These are phyloP conservation scores for Corydoras sp. DNA, from an alignment of 2,113 vertebrate species.

Conservation along the genomic window DNA sequence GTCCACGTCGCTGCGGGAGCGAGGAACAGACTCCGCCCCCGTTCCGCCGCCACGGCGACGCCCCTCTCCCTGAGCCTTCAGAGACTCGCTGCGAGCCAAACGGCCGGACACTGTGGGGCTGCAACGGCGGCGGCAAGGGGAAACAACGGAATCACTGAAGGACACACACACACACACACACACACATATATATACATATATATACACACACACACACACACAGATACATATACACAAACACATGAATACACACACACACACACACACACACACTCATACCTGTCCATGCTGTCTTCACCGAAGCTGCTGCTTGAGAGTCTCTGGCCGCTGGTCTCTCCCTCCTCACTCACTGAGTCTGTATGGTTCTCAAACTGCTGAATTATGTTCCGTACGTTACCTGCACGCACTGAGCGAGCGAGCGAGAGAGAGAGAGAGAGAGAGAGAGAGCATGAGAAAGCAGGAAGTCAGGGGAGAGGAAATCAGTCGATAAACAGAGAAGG, in stretches of 20 bases:
- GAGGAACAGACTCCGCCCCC: slow-evolving; percentile 74
- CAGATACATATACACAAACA: no score
- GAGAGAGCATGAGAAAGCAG: neutral
- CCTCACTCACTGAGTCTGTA: slow-evolving; percentile 53
- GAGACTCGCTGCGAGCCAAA: slow-evolving; percentile 84
- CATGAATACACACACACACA: no score
- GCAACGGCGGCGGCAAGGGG: neutral
- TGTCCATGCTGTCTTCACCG: slow-evolving; percentile 77
- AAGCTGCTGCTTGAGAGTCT: slow-evolving; percentile 81
- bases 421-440: neutral
- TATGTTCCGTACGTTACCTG: slow-evolving; percentile 85
- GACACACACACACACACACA: no score
- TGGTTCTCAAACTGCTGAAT: slow-evolving; percentile 94
- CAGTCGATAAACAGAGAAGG: neutral
- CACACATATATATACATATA: no score
- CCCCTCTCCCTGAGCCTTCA: slow-evolving; percentile 87
- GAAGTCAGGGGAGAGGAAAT: neutral
- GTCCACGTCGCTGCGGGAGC: slow-evolving; percentile 87
- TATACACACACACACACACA: no score
- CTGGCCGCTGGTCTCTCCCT: slow-evolving; percentile 63
- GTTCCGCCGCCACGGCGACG: slow-evolving; percentile 63
- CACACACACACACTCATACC: slow-evolving; percentile 18
- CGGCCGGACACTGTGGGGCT: slow-evolving; percentile 62
- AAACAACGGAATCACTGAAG: no score
- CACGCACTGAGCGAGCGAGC: slow-evolving; percentile 63